Percentiles rank a stretch among this genome's conserved stretches.
These are phyloP conservation scores for Psephotus haematonotus DNA, from an alignment of 2,113 vertebrate genomes.

Conservation along the genomic window DNA sequence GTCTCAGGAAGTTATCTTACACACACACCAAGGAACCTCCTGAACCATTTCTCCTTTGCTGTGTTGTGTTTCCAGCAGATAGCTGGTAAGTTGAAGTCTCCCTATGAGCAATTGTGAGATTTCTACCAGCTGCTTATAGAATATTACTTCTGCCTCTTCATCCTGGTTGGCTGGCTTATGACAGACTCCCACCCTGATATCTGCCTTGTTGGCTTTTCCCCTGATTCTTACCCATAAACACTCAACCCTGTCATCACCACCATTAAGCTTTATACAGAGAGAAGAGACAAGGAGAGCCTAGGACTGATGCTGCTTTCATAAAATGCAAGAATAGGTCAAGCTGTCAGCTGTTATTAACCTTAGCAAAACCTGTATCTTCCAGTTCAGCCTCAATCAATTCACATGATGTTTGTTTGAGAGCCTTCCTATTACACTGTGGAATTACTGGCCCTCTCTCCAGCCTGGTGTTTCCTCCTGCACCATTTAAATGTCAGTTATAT, in stretches of 20 bases:
- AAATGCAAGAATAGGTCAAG: slow-evolving; percentile 19
- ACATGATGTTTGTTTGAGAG: not conserved
- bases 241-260: not conserved
- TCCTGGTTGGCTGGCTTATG: not conserved
- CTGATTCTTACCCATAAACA: not conserved
- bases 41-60: not conserved
- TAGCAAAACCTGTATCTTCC: slow-evolving; percentile 1
- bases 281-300: not conserved
- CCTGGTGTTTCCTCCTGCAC: slow-evolving; percentile 19
- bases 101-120: not conserved
- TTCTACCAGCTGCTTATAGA: not conserved
- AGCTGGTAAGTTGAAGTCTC: not conserved
- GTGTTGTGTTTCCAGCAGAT: not conserved
- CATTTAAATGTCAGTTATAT: slow-evolving; percentile 13
- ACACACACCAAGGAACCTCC: not conserved
- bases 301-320: not conserved
- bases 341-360: slow-evolving; percentile 33
- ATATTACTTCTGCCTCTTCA: not conserved
- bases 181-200: not conserved
- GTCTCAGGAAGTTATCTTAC: not conserved
- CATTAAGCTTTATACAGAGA: not conserved
- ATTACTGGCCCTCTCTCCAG: not conserved
- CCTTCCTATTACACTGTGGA: not conserved
- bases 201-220: not conserved
- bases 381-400: slow-evolving; percentile 49